Percentiles rank a stretch among this genome's conserved stretches.
Evolutionary conservation across 2,797 vertebrate genomes (phyloP).

Genomic region (Borostomias antarcticus): DNA sequence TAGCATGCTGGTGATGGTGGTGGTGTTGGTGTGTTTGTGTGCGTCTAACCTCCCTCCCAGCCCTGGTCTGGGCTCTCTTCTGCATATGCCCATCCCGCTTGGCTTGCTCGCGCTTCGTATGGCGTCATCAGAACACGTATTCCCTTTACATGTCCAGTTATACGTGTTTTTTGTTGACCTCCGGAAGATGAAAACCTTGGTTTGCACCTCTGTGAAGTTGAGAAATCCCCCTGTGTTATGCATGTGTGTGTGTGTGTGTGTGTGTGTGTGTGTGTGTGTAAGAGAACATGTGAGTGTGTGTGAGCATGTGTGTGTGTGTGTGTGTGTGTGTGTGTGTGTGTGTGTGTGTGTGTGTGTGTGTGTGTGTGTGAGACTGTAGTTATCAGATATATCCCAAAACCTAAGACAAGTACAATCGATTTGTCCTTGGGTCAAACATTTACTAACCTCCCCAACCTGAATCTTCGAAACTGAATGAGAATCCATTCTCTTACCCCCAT

Average conservation of each 20-base stretch:
- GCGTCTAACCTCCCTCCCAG: conserved; percentile 45
- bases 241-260: conserved; percentile 63
- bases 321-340: conserved; percentile 47
- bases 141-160: conserved; percentile 66
- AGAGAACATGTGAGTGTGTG: conserved; percentile 45
- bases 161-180: conserved; percentile 67
- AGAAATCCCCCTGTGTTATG: conserved; percentile 72
- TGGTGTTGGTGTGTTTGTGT: conserved; percentile 29
- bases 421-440: conserved; percentile 85
- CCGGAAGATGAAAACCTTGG: conserved; percentile 68
- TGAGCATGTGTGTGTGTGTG: conserved; percentile 15
- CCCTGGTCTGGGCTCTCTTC: conserved; percentile 51
- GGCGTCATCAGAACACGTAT: conserved; percentile 63
- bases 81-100: conserved; percentile 56
- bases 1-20: conserved; percentile 78
- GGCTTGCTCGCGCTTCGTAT: conserved; percentile 57
- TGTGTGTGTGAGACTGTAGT: conserved; percentile 80
- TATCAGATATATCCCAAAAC: conserved; percentile 72
- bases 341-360: conserved; percentile 44
- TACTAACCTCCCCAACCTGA: conserved; percentile 82
- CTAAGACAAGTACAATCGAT: conserved; percentile 80
- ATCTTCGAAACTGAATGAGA: conserved; percentile 73
- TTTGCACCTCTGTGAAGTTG: conserved; percentile 82
- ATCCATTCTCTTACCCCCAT: conserved; percentile 84
- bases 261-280: conserved; percentile 17